Conservation (phyloP, 2,888 invertebrate species). For the Diaperis boleti region DNA sequence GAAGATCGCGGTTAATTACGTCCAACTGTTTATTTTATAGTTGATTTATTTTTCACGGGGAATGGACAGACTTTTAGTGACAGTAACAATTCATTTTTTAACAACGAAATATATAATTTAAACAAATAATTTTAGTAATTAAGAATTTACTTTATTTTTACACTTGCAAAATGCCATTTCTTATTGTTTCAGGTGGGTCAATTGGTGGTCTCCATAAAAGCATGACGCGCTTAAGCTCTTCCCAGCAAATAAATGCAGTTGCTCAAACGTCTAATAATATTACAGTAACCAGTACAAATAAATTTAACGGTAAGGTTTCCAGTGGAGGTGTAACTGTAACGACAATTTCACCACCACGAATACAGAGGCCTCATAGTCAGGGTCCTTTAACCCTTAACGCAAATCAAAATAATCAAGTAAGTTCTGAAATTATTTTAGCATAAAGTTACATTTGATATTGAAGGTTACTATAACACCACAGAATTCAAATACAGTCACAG, state of each 20-base stretch:
- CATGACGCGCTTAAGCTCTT: slow-evolving; percentile 84
- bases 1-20: too few species aligned
- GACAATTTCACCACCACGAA: slow-evolving; percentile 69
- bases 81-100: too few species aligned
- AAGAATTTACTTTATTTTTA: background rate
- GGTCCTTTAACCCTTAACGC: slow-evolving; percentile 66
- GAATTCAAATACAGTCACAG: slow-evolving; percentile 57
- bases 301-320: slow-evolving; percentile 65
- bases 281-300: slow-evolving; percentile 69
- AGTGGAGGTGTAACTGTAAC: slow-evolving; percentile 76
- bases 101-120: too few species aligned
- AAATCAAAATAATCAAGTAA: slow-evolving; percentile 59
- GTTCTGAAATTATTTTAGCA: slow-evolving; percentile 12
- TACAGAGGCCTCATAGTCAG: slow-evolving; percentile 69
- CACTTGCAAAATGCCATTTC: too few species aligned
- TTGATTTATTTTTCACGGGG: too few species aligned
- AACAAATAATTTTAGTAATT: too few species aligned
- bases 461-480: slow-evolving; percentile 47
- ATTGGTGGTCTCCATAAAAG: slow-evolving; percentile 85
- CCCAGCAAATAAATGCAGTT: slow-evolving; percentile 76
- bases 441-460: slow-evolving; percentile 16
- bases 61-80: too few species aligned
- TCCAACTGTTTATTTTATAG: too few species aligned
- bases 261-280: slow-evolving; percentile 65
- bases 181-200: slow-evolving; percentile 78